These are phyloP conservation scores for Neoscelio sp. DNA, from an alignment of 2,888 invertebrate genomes.

Conservation along the genomic window DNA sequence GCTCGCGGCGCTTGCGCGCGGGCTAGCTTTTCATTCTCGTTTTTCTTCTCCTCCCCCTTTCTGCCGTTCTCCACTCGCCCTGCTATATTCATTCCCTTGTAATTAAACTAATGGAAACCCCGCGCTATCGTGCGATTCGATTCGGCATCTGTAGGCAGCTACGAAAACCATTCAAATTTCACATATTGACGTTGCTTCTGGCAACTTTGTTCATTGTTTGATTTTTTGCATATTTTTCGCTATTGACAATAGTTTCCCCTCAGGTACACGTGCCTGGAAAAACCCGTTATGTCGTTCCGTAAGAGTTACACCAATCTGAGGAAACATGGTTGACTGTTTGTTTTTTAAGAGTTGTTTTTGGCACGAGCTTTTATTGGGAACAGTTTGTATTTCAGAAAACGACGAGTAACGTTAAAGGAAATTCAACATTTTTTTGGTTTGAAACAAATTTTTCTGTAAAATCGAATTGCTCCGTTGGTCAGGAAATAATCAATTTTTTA, in stretches of 20 bases:
- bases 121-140: slow-evolving; percentile 50
- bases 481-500: too few relatives aligned
- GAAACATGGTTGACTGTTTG: too few relatives aligned
- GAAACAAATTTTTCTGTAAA: too few relatives aligned
- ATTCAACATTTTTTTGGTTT: too few relatives aligned
- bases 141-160: slow-evolving; percentile 62
- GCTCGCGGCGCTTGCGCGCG: slow-evolving; percentile 37
- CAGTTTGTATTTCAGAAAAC: too few relatives aligned
- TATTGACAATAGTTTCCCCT: slow-evolving; percentile 20
- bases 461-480: too few relatives aligned
- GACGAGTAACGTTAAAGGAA: too few relatives aligned
- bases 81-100: slow-evolving; percentile 66
- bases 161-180: slow-evolving; percentile 71
- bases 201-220: slow-evolving; percentile 34
- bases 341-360: too few relatives aligned
- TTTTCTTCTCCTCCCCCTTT: slow-evolving; percentile 42
- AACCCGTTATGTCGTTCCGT: slow-evolving; percentile 1
- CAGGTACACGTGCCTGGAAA: slow-evolving; percentile 15
- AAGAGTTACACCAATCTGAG: too few relatives aligned
- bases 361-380: too few relatives aligned
- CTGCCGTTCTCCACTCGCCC: neutral
- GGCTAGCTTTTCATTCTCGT: slow-evolving; percentile 45
- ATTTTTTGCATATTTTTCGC: slow-evolving; percentile 19
- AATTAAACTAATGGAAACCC: slow-evolving; percentile 79
- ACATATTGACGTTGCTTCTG: slow-evolving; percentile 38